These are phyloP conservation scores for Bhutanitis thaidina DNA, from an alignment of 2,888 invertebrate genomes.

Conservation along the genomic window DNA sequence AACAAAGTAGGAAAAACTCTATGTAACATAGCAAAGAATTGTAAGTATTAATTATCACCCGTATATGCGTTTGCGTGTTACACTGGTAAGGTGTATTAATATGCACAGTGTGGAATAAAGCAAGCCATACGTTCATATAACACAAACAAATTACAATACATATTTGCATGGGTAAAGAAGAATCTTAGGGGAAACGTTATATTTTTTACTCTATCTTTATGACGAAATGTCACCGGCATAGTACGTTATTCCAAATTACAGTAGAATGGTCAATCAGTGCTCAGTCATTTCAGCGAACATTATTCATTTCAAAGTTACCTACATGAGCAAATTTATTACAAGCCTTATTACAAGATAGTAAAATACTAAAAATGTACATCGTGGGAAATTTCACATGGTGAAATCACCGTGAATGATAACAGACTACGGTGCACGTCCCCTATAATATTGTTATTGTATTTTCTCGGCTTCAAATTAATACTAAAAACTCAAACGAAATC, in stretches of 20 bases:
- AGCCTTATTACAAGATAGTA: conserved; percentile 39
- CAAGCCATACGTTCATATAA: no score
- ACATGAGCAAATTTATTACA: conserved; percentile 40
- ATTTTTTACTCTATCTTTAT: background rate
- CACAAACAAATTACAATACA: no score
- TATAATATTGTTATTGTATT: conserved; percentile 24
- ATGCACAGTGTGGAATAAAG: no score
- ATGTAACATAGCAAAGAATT: no score
- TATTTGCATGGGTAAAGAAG: no score
- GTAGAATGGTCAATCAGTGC: background rate
- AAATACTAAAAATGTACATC: conserved; percentile 21
- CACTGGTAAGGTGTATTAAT: no score
- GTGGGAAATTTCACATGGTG: conserved; percentile 32
- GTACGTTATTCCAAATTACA: conserved; percentile 4
- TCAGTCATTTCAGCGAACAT: background rate
- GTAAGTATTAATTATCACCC: no score
- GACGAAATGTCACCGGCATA: background rate
- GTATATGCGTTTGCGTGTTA: no score
- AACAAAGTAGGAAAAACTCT: no score
- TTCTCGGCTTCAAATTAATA: conserved; percentile 19
- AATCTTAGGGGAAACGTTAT: no score
- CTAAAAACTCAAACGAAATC: conserved; percentile 20
- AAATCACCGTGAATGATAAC: conserved; percentile 35
- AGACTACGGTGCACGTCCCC: conserved; percentile 24
- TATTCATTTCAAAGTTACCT: conserved; percentile 32